Evolutionary conservation across 2,113 vertebrate genomes (phyloP).

Genomic region (Acrocephalus arundinaceus): DNA sequence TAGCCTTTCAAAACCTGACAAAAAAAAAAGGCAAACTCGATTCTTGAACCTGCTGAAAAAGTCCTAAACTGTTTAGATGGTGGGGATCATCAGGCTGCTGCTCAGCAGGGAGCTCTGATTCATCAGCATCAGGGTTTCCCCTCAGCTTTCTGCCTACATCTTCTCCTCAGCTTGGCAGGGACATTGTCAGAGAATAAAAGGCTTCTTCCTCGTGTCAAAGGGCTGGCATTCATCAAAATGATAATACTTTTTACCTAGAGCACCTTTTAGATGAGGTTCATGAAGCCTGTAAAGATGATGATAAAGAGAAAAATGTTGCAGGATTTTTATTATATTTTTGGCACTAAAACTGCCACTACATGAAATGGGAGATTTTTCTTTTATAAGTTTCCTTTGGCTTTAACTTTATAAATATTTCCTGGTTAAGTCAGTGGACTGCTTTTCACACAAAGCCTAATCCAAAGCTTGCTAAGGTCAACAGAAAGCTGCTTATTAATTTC

Average conservation of each 20-base stretch:
- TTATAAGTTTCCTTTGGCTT: not conserved
- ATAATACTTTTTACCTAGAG: slow-evolving; percentile 44
- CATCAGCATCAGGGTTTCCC: slow-evolving; percentile 52
- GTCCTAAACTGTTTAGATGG: slow-evolving; percentile 20
- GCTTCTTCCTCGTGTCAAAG: slow-evolving; percentile 38
- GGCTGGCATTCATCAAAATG: slow-evolving; percentile 51
- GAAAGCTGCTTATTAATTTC: slow-evolving; percentile 42
- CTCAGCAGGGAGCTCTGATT: slow-evolving; percentile 53
- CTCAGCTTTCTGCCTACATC: slow-evolving; percentile 38
- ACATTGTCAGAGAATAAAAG: slow-evolving; percentile 59
- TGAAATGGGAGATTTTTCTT: slow-evolving; percentile 26
- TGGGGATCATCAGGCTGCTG: slow-evolving; percentile 38
- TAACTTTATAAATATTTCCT: slow-evolving; percentile 29
- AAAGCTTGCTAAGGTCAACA: slow-evolving; percentile 29
- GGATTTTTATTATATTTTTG: slow-evolving; percentile 37
- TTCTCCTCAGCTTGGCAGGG: slow-evolving; percentile 46
- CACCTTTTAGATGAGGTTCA: slow-evolving; percentile 52
- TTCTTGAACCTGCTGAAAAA: slow-evolving; percentile 22
- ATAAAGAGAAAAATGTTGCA: slow-evolving; percentile 42
- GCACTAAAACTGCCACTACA: not conserved
- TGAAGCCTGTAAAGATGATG: slow-evolving; percentile 22
- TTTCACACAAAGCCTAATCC: slow-evolving; percentile 22
- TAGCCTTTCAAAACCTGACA: not conserved
- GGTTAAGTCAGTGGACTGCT: slow-evolving; percentile 21
- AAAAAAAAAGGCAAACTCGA: not conserved